Base-by-base conservation (phyloP, 2,113 vertebrate genomes). In the Terrapene triunguis region DNA sequence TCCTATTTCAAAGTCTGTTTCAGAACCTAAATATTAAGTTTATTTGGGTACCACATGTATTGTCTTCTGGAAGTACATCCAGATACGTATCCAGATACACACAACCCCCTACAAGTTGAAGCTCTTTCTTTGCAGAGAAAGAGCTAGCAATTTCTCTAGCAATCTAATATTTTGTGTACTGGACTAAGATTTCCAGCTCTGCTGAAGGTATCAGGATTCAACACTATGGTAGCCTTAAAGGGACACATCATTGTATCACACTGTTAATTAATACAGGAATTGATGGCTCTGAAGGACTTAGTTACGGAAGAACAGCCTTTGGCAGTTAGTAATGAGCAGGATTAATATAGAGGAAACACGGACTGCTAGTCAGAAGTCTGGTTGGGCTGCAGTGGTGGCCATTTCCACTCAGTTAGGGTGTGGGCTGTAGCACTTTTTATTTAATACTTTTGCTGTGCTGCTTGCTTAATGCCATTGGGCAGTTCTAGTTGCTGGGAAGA, bases 131-230 rank as follows among this genome's bases (percentile, higher is more conserved):
- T 81, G 53, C 13, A 44, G 53, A 38, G 32, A 35, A 65, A n/a
- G 62, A 65, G 13, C 32, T 65, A 17, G 35, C 62, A 65, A n/a
- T 65, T 65, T 83, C 12, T 91, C 32, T 88, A 32, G 22, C 16
- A 44, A 89, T 27, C 10, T 48, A 92, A 78, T 17, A 74, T 2
- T 1, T 27, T 2, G 0, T 50, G 16, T 91, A 81, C 85, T 80
- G 44, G 57, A 22, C 8, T 83, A 80, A 62, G 12, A 82, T 92
- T 95, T 95, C 4, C 29, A 62, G 2, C 80, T 84, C 80, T 57
- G 78, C 22, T 65, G 22, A 88, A 76, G 19, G 72, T 24, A 55
- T 92, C 84, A 80, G 21, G 86, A 94, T 92, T 88, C 88, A 89
- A 78, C 88, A 85, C 89, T 85, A 79, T 27, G 87, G 47, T n/a